A percentile compares a stretch with the other conserved stretches of the same genome.
phyloP scores from a whole-genome alignment of 2,797 vertebrate species.

The Erpetoichthys calabaricus region DNA sequence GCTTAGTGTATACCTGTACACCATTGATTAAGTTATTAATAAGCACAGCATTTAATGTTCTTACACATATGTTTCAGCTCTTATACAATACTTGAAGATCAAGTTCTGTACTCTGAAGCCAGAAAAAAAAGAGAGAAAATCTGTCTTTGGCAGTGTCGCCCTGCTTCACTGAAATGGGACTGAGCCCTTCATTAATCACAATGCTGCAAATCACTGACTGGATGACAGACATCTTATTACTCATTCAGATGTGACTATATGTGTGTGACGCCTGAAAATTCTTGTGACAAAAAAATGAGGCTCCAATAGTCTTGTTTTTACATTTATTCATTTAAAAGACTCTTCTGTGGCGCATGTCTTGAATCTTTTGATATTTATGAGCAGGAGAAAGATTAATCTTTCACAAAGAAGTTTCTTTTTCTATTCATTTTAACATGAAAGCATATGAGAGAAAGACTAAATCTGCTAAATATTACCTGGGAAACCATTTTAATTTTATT shows the following conservation, averaged over 20 bases:
- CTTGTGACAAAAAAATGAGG: not conserved
- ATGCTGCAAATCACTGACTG: conserved; percentile 2
- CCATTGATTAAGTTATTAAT: no score
- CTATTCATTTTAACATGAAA: no score
- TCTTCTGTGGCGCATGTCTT: not conserved
- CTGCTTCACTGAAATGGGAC: not conserved
- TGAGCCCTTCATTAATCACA: conserved; percentile 10
- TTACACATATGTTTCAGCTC: no score
- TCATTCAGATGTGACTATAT: conserved; percentile 5
- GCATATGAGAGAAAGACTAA: no score
- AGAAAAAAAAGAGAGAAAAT: not conserved
- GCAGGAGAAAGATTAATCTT: not conserved
- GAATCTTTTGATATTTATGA: conserved; percentile 1
- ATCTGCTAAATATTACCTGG: no score
- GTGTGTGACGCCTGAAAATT: conserved; percentile 1
- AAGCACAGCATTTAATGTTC: no score
- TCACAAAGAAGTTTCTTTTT: no score
- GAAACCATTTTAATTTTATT: no score
- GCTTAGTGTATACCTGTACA: no score
- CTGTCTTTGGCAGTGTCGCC: not conserved
- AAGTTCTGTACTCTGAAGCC: not conserved
- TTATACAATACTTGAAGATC: no score
- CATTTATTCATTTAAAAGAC: not conserved
- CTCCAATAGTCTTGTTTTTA: not conserved
- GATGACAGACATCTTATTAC: conserved; percentile 6